A percentile compares a stretch with the other conserved stretches of the same genome.
Conservation (phyloP, 2,797 vertebrate genomes). For the Morus bassanus region DNA sequence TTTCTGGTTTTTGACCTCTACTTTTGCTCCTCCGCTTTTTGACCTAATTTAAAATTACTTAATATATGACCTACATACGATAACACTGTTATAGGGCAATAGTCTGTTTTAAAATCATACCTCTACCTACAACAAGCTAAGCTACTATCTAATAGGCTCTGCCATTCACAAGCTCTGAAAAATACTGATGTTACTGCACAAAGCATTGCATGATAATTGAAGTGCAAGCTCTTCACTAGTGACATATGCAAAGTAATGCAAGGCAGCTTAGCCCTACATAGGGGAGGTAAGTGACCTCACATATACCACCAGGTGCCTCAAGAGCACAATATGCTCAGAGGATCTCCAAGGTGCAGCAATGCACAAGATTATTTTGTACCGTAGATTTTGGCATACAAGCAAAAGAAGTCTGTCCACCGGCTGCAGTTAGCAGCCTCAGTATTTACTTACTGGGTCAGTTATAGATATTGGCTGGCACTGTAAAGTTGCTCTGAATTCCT, state of each 20-base stretch:
- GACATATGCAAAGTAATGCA: neutral
- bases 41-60: neutral
- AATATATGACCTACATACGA: neutral
- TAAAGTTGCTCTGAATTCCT: slow-evolving; percentile 87
- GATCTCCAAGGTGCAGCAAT: neutral
- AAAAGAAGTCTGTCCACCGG: neutral
- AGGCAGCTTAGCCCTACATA: neutral
- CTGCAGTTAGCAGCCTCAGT: neutral
- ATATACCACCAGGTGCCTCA: neutral
- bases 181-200: neutral
- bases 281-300: neutral
- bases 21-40: neutral
- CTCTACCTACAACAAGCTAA: neutral
- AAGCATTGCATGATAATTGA: neutral
- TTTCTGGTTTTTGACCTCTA: neutral
- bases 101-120: neutral
- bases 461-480: slow-evolving; percentile 80
- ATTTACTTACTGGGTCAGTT: slow-evolving; percentile 81
- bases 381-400: no score
- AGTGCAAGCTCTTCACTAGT: neutral
- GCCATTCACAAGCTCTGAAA: neutral
- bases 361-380: no score
- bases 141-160: neutral
- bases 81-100: neutral
- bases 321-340: neutral